Evolutionary conservation across 1,140 invertebrate genomes (phyloP).

Genomic region (Delia radicum): DNA sequence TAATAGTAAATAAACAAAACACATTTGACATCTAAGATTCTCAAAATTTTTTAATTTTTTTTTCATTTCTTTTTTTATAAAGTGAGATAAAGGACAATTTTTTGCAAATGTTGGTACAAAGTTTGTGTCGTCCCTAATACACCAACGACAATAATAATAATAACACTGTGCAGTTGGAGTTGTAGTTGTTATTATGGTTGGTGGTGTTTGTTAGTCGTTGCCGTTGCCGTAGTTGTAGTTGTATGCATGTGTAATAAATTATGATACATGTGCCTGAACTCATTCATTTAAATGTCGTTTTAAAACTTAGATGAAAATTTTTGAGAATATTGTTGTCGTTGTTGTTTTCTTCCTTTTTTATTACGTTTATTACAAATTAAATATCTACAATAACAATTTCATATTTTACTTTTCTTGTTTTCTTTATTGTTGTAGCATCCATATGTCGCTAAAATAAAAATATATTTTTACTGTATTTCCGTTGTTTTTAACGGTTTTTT

Average conservation of each 20-base stretch:
- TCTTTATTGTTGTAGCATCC: background rate
- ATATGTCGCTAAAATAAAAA: background rate
- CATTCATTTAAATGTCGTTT: conserved; percentile 11
- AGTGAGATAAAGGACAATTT: no score
- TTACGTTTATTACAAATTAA: conserved; percentile 12
- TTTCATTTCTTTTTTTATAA: no score
- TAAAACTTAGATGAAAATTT: conserved; percentile 4
- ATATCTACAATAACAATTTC: background rate
- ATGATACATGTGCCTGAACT: conserved; percentile 3
- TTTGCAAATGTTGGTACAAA: no score
- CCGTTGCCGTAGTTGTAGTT: no score
- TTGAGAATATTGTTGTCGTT: background rate
- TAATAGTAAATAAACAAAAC: no score
- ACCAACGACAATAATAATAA: no score
- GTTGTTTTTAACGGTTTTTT: background rate
- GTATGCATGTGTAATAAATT: background rate
- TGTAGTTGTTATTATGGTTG: no score
- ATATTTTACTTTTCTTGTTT: background rate
- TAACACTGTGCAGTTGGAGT: no score
- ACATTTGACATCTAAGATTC: no score
- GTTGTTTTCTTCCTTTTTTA: background rate
- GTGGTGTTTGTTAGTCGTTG: no score
- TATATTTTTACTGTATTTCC: background rate
- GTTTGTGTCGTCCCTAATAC: no score
- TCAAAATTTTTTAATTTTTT: no score